Conservation (phyloP, 2,113 vertebrate genomes). For the rat (Rattus norvegicus) region GRCr8 NC_086019.1:46679001-46679500, state of each 20-base stretch:
- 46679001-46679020: conserved; percentile 67
- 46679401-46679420: conserved; percentile 56
- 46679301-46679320: conserved; percentile 76
- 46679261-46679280: conserved; percentile 79
- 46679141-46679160: conserved; percentile 66
- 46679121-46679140: neutral
- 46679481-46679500: conserved; percentile 27
- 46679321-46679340: conserved; percentile 58
- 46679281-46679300: conserved; percentile 77
- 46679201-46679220: conserved; percentile 60
- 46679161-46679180: conserved; percentile 74
- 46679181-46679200: conserved; percentile 74
- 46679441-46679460: conserved; percentile 53
- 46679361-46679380: conserved; percentile 69
- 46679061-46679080: conserved; percentile 77
- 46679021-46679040: conserved; percentile 69
- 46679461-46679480: conserved; percentile 47
- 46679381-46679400: neutral
- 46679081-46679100: conserved; percentile 74
- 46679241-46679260: conserved; percentile 74
- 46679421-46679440: conserved; percentile 67
- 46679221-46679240: conserved; percentile 78
- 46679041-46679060: conserved; percentile 81
- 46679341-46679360: conserved; percentile 57
- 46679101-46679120: conserved; percentile 60